Conservation (phyloP, 1,140 invertebrate species). For the Triops longicaudatus region DNA sequence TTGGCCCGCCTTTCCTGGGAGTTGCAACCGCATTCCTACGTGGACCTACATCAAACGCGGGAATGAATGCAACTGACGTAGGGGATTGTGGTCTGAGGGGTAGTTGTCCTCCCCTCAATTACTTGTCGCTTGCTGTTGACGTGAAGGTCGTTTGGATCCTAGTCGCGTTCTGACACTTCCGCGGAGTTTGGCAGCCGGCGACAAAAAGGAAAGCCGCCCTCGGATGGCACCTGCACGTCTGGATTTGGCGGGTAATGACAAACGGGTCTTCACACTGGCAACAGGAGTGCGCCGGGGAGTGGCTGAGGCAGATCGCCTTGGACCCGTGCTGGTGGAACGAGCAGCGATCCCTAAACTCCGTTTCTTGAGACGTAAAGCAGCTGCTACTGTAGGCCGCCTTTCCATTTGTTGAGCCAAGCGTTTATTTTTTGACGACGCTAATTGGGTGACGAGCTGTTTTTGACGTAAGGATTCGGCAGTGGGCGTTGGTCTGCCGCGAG, state of each 20-base stretch:
- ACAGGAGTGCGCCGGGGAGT: background rate
- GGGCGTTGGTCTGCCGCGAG: background rate
- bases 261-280: conserved; percentile 2
- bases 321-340: background rate
- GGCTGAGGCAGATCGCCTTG: background rate
- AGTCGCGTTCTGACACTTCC: background rate
- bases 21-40: background rate
- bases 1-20: background rate
- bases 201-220: background rate
- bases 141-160: background rate
- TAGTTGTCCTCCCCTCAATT: background rate
- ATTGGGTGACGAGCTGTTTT: conserved; percentile 22
- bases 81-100: background rate
- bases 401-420: conserved; percentile 47
- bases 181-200: conserved; percentile 5
- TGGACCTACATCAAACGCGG: background rate
- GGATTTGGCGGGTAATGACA: conserved; percentile 17
- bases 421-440: conserved; percentile 42
- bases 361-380: conserved; percentile 42
- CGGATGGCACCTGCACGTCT: background rate
- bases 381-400: conserved; percentile 42
- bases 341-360: conserved; percentile 30
- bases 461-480: background rate
- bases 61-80: background rate
- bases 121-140: background rate